Percentiles rank a stretch among this genome's conserved stretches.
Conservation (phyloP, 1,140 invertebrate genomes). For the Thaumatotibia leucotreta region DNA sequence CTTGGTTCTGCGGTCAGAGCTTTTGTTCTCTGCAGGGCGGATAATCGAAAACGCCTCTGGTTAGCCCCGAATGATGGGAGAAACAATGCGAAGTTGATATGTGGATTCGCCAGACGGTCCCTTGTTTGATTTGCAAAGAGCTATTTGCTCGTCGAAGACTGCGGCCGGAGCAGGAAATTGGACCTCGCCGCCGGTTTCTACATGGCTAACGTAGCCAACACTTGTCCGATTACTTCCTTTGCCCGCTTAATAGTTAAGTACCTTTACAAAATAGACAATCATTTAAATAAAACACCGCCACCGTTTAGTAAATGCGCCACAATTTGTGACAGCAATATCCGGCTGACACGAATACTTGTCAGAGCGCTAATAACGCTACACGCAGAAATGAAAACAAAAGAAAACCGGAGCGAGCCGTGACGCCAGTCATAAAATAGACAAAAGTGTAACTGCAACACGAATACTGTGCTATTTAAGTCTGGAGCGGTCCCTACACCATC, state of each 20-base stretch:
- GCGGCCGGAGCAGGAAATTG: constrained; percentile 64
- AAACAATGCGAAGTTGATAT: constrained; percentile 74
- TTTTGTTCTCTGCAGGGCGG: constrained; percentile 67
- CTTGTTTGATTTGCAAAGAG: constrained; percentile 75
- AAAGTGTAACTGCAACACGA: constrained; percentile 66
- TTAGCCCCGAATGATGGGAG: constrained; percentile 60
- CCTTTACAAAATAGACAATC: constrained; percentile 43
- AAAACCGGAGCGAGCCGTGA: constrained; percentile 43
- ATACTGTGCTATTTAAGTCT: constrained; percentile 70
- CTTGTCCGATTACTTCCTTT: constrained; percentile 67
- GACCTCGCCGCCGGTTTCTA: constrained; percentile 49
- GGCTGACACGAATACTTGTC: constrained; percentile 41
- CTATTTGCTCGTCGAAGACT: constrained; percentile 66
- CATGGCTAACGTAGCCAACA: constrained; percentile 40
- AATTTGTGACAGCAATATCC: constrained; percentile 55
- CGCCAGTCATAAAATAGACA: constrained; percentile 70
- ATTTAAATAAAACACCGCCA: constrained; percentile 44
- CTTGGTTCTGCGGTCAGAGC: constrained; percentile 69
- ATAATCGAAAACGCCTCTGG: constrained; percentile 74
- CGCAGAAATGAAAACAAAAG: constrained; percentile 42
- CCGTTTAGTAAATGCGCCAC: constrained; percentile 28
- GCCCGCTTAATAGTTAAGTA: constrained; percentile 49
- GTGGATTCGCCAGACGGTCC: constrained; percentile 66
- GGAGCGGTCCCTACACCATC: constrained; percentile 65
- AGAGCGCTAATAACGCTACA: constrained; percentile 60